Evolutionary conservation across 2,113 vertebrate species (phyloP).

Genomic region (Lontra canadensis): DNA sequence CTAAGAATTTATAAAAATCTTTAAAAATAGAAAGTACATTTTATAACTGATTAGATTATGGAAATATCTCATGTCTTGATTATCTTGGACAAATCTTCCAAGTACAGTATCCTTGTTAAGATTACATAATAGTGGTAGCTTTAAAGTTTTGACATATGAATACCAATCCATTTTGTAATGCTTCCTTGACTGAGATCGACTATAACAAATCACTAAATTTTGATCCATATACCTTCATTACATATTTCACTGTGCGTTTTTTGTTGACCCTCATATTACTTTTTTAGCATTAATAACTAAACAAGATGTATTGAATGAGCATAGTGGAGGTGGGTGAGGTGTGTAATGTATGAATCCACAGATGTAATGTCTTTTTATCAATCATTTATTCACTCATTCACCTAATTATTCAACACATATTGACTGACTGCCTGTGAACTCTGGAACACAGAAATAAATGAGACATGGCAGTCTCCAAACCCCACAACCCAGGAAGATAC

Average conservation of each 20-base stretch:
- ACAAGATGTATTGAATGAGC: neutral
- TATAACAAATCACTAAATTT: conserved; percentile 11
- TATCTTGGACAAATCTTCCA: neutral
- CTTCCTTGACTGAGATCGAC: neutral
- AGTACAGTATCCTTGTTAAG: neutral
- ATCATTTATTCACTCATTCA: conserved; percentile 4
- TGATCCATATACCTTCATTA: neutral
- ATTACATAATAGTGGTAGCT: neutral
- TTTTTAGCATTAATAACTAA: conserved; percentile 21
- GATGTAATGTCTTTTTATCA: neutral
- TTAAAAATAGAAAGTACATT: neutral
- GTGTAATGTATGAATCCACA: neutral
- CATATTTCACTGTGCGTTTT: neutral
- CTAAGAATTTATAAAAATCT: neutral
- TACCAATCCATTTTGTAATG: neutral
- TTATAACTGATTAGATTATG: neutral
- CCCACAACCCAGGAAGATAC: neutral
- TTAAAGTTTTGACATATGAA: conserved; percentile 35
- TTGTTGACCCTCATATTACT: neutral
- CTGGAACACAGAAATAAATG: neutral
- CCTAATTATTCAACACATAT: neutral
- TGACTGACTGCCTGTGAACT: neutral
- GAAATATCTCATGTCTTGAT: neutral
- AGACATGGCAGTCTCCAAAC: neutral
- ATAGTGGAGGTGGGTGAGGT: neutral